Base-by-base conservation (phyloP, 1,140 invertebrate species). In the Copidosoma floridanum region DNA sequence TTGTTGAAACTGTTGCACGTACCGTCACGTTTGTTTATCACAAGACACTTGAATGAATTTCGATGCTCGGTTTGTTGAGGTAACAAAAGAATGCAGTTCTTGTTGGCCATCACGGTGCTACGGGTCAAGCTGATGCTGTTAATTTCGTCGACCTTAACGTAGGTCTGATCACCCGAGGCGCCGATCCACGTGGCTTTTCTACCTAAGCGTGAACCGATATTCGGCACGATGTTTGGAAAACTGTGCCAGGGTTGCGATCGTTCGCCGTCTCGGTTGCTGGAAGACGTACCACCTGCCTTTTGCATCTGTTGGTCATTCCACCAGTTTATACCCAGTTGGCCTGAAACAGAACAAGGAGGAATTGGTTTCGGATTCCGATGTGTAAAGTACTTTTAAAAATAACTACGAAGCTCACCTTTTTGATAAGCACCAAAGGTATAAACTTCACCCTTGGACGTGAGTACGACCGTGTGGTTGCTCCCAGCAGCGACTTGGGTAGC, bases 131-230 rank as follows among this genome's bases (percentile, higher is more conserved):
- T 93, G 54, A 93, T 87, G 2, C 90, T 89, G 77, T 95, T 97
- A 46, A 99, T 94, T 77, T 97, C 94, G 70, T 98, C 95, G 40
- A 96, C 87, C 77, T 95, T 94, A 16, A 99, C 82, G 69, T 93
- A 97, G 2, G 96, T 98, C 76, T 96, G 92, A 82, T 98, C 95
- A 1, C 92, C 94, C 27, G 93, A 93, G 18, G 95, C 95, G 2
- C 91, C 89, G 26, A 98, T 86, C 94, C 94, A 97, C 2, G 92
- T 94, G 0, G 94, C 95, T 71, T 91, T 86, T 65, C 93, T 86
- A 6, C 87, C 89, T 82, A 86, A 85, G 43, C 85, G 83, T 0
- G 89, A 86, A 0, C 92, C 92, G 43, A 93, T 82, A 41, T 91
- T 87, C 11, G 92, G 88, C 10, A 98, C 88, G 18, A 85, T 80